phyloP scores from a whole-genome alignment of 2,113 vertebrate genomes.

The Sitta europaea region DNA sequence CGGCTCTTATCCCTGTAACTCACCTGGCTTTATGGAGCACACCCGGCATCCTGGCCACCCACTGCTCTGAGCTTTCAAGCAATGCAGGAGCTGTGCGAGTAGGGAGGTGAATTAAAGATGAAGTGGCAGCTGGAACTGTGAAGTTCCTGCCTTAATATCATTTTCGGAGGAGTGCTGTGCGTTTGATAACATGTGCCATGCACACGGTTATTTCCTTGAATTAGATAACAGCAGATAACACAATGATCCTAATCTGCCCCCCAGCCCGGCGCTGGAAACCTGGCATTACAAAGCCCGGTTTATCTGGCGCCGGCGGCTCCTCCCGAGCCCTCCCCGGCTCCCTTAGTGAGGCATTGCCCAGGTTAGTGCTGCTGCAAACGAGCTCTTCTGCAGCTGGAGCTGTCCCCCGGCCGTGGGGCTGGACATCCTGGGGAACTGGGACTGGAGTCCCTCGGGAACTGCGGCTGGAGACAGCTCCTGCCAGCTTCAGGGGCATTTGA shows the following conservation, averaged over 20 bases:
- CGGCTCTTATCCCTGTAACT: background rate
- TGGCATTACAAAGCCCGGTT: background rate
- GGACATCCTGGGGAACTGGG: background rate
- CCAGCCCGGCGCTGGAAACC: background rate
- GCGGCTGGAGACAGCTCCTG: background rate
- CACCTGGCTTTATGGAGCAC: background rate
- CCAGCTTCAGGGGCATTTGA: background rate
- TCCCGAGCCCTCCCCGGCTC: background rate
- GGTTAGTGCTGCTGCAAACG: background rate
- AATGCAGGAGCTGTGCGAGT: background rate
- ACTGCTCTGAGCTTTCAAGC: background rate
- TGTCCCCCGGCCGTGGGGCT: background rate
- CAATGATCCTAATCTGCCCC: background rate
- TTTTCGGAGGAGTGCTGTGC: background rate
- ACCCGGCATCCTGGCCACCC: background rate
- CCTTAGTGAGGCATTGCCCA: background rate
- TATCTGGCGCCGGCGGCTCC: background rate
- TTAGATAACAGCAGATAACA: conserved; percentile 34
- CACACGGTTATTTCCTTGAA: conserved; percentile 29
- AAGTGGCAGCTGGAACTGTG: conserved; percentile 11
- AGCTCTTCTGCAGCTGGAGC: background rate
- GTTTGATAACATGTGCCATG: background rate
- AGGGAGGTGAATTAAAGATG: conserved; percentile 14
- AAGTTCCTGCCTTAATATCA: background rate
- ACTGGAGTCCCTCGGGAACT: background rate